Percentiles rank a stretch among this genome's conserved stretches.
These are phyloP conservation scores for Ophonus ardosiacus DNA, from an alignment of 2,888 invertebrate species.

Conservation along the genomic window DNA sequence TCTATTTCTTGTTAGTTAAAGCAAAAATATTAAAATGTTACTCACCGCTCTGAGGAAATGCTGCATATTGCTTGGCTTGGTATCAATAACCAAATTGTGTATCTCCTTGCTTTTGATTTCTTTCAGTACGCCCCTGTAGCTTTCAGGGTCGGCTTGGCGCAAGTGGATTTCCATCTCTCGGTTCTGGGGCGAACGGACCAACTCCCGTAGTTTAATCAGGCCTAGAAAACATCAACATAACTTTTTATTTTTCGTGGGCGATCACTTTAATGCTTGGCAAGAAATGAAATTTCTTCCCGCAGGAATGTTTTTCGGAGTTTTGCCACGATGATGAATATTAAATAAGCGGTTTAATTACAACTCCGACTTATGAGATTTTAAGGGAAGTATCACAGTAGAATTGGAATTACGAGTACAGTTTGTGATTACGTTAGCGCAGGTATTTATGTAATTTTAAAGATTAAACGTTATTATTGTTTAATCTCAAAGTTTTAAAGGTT, in stretches of 20 bases:
- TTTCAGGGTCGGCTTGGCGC: slow-evolving; percentile 82
- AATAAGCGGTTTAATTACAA: slow-evolving; percentile 44
- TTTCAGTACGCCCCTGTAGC: slow-evolving; percentile 82
- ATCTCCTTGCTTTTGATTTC: slow-evolving; percentile 88
- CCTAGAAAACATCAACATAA: slow-evolving; percentile 73
- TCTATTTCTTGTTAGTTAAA: too few species aligned
- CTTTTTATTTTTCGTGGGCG: background rate
- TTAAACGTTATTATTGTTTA: background rate
- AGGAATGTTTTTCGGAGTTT: slow-evolving; percentile 23
- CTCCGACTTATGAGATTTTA: slow-evolving; percentile 44
- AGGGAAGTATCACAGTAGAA: slow-evolving; percentile 5
- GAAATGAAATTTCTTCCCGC: slow-evolving; percentile 47
- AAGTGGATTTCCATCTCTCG: slow-evolving; percentile 83
- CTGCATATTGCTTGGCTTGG: slow-evolving; percentile 84
- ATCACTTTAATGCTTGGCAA: slow-evolving; percentile 16
- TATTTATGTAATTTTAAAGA: background rate
- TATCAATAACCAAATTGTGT: slow-evolving; percentile 87
- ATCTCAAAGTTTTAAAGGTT: background rate
- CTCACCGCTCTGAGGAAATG: slow-evolving; percentile 86
- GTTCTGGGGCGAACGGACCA: slow-evolving; percentile 81
- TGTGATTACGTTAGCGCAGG: slow-evolving; percentile 5
- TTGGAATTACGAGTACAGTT: background rate
- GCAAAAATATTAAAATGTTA: slow-evolving; percentile 60
- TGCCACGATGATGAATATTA: slow-evolving; percentile 47
- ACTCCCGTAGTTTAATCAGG: slow-evolving; percentile 83